These are phyloP conservation scores for Odontomachus brunneus DNA, from an alignment of 1,140 invertebrate genomes.

Conservation along the genomic window DNA sequence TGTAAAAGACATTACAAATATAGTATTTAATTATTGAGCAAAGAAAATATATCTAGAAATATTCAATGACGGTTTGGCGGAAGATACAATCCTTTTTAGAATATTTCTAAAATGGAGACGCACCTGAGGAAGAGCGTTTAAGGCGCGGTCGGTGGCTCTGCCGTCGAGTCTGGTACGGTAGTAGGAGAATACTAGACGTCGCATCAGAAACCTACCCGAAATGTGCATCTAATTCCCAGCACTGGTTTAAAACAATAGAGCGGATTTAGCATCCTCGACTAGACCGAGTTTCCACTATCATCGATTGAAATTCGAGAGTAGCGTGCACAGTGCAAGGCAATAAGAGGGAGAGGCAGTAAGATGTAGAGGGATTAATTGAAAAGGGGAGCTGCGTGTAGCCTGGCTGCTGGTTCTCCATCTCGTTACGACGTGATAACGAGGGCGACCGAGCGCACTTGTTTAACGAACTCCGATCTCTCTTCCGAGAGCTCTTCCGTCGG, in stretches of 20 bases:
- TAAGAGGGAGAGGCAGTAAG: neutral
- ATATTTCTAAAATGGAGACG: no score
- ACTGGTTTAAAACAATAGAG: conserved; percentile 41
- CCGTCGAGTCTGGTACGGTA: no score
- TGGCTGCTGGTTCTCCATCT: conserved; percentile 45
- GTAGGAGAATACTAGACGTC: no score
- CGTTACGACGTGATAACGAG: conserved; percentile 53
- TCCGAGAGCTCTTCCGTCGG: conserved; percentile 2
- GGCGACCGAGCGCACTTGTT: conserved; percentile 71
- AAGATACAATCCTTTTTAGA: no score
- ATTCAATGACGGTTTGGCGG: no score
- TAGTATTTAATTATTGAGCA: no score
- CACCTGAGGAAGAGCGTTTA: no score
- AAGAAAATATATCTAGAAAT: no score
- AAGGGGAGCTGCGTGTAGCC: conserved; percentile 46
- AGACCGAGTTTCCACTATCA: neutral
- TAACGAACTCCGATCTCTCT: conserved; percentile 68
- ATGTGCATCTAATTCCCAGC: no score
- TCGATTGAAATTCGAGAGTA: conserved; percentile 39
- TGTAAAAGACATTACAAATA: no score
- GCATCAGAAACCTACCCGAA: no score
- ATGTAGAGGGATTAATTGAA: conserved; percentile 66
- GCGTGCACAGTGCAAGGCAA: neutral
- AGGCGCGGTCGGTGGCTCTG: no score
- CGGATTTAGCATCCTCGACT: neutral